Conservation (phyloP, 2,888 invertebrate species). For the Aphidoletes aphidimyza region DNA sequence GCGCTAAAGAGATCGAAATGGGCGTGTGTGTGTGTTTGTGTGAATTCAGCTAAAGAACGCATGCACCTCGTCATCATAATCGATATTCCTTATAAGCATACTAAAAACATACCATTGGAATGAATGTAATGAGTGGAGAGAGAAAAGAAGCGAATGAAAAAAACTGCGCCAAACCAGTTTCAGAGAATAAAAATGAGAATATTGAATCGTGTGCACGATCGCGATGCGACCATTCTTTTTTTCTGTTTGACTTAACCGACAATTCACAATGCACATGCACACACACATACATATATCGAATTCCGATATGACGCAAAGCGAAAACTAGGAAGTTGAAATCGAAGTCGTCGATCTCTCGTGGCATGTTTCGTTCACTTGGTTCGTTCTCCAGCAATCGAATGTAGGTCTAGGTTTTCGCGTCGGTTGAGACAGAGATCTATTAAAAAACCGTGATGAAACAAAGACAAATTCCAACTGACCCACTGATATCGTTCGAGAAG, state of each 20-base stretch:
- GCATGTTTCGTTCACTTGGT: conserved; percentile 16
- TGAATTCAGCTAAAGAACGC: background rate
- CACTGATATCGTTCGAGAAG: conserved; percentile 31
- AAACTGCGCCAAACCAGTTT: background rate
- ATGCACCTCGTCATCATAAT: conserved; percentile 18
- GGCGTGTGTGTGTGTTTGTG: too few relatives aligned
- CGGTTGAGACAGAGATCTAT: background rate
- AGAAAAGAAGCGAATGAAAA: background rate
- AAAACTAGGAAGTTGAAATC: conserved; percentile 46
- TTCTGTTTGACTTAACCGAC: background rate
- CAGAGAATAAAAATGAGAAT: background rate
- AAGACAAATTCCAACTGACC: conserved; percentile 10
- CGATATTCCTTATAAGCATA: conserved; percentile 33
- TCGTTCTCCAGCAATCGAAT: background rate
- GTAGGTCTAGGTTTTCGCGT: conserved; percentile 50
- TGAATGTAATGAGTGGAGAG: background rate
- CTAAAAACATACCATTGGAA: background rate
- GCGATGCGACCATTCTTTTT: background rate
- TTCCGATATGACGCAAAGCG: conserved; percentile 47
- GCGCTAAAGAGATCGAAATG: background rate
- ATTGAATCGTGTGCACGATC: background rate
- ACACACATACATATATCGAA: too few relatives aligned
- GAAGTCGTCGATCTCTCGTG: conserved; percentile 20
- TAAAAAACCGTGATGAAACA: background rate
- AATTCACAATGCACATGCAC: too few relatives aligned